Evolutionary conservation across 2,113 vertebrate genomes (phyloP), one percentile per base, ranked within the genome.

Genomic region (Parus major): DNA sequence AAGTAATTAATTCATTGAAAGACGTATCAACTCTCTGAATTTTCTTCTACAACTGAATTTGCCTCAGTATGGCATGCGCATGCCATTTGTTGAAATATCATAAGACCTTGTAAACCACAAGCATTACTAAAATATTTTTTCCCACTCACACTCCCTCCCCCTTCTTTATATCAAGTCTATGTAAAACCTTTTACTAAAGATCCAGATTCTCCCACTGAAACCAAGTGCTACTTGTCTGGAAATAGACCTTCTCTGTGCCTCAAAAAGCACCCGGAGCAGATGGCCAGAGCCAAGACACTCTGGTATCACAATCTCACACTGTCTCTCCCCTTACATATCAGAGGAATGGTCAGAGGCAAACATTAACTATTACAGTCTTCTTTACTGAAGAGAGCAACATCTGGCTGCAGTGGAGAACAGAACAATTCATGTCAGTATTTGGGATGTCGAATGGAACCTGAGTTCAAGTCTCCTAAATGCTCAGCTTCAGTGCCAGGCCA

Each of bases 201-300:
- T 83, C 52, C 90, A 92, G 35, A 92, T 92, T 92, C 90, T 96
- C 93, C 90, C 68, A 88, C 82, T 81, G 85, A 94, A 95, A 90
- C 23, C 42, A 82, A 87, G 87, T 27, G 60, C 41, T 52, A 36
- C 68, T 84, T 90, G 46, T 88, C 93, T 92, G 60, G 76, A 94
- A 96, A 95, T 92, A 90, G 60, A 80, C 52, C 28, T 71, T 78
- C 29, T 49, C 42, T 31, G 55, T 77, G 47, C 66, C 64, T 92
- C 79, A 83, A 52, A 95, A 94, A 73, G 55, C 65, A 82, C 29
- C 31, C 4, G 5, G 23, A 91, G 84, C 79, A 95, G 88, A 93
- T 81, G 76, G 85, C 24, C 64, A 82, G 64, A 70, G 82, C 83
- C 70, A 82, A 73, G 68, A 56, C 28, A 33, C 39, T 28, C 61